Evolutionary conservation across 2,797 vertebrate species (phyloP).

Genomic region (Gambusia yucatana): DNA sequence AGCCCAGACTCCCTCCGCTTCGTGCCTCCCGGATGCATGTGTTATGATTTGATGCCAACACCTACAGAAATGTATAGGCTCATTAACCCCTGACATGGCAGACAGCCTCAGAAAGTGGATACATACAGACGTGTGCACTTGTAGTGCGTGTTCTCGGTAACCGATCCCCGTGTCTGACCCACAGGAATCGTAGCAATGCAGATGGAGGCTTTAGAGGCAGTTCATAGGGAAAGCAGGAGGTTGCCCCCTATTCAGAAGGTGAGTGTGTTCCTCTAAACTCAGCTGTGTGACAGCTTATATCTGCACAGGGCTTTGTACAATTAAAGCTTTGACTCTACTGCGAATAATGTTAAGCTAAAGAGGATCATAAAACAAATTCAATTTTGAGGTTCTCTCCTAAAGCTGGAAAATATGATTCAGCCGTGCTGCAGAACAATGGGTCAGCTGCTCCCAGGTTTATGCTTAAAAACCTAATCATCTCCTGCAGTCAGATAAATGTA

Average conservation of each 20-base stretch:
- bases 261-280: slow-evolving; percentile 59
- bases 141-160: slow-evolving; percentile 43
- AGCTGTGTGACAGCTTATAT: slow-evolving; percentile 1
- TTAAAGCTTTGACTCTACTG: background rate
- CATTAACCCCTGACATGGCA: slow-evolving; percentile 59
- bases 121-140: slow-evolving; percentile 20
- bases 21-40: slow-evolving; percentile 30
- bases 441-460: background rate
- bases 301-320: slow-evolving; percentile 3
- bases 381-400: background rate
- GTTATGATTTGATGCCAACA: slow-evolving; percentile 46
- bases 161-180: slow-evolving; percentile 61
- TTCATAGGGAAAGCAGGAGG: slow-evolving; percentile 95
- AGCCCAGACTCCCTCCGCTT: slow-evolving; percentile 50
- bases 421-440: background rate
- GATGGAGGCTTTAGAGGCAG: slow-evolving; percentile 95
- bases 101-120: slow-evolving; percentile 53
- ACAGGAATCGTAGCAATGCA: slow-evolving; percentile 98
- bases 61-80: slow-evolving; percentile 43
- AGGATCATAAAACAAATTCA: background rate
- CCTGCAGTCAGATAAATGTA: background rate
- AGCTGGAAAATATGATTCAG: background rate
- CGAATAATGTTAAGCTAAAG: background rate
- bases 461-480: background rate
- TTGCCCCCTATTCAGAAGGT: slow-evolving; percentile 99